These are phyloP conservation scores for Xanthostigma xanthostigma DNA, from an alignment of 2,888 invertebrate genomes.

Conservation along the genomic window DNA sequence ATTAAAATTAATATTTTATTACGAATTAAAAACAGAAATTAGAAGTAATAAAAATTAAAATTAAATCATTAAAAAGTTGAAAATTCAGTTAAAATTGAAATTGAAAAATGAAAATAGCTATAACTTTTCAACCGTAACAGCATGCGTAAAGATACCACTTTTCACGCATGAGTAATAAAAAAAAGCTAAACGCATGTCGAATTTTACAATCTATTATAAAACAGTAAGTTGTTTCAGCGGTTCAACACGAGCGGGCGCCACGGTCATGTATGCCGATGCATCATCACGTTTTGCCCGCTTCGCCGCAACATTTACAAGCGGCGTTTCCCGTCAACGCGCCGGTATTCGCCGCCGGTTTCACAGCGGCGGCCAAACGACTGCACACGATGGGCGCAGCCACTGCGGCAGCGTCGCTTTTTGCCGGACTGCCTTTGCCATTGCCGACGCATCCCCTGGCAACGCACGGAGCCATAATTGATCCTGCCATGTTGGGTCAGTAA, in stretches of 20 bases:
- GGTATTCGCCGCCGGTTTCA: slow-evolving; percentile 15
- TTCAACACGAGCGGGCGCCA: slow-evolving; percentile 81
- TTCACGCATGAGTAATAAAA: no score
- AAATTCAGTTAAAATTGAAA: no score
- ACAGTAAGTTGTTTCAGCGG: slow-evolving; percentile 44
- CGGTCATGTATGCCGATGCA: slow-evolving; percentile 31
- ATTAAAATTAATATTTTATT: no score
- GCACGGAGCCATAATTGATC: no score
- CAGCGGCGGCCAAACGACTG: slow-evolving; percentile 9
- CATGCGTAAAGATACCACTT: no score
- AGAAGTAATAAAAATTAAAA: no score
- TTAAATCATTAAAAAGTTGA: no score
- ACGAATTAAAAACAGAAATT: no score
- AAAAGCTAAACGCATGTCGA: no score
- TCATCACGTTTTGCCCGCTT: slow-evolving; percentile 26
- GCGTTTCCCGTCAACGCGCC: slow-evolving; percentile 23
- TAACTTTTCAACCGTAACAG: no score
- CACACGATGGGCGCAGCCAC: slow-evolving; percentile 22
- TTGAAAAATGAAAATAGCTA: no score
- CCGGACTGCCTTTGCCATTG: slow-evolving; percentile 22
- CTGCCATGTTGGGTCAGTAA: no score
- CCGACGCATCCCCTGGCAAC: slow-evolving; percentile 7
- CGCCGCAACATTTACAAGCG: slow-evolving; percentile 22
- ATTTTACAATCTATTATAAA: not conserved
- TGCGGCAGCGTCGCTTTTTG: slow-evolving; percentile 20